phyloP scores from a whole-genome alignment of 2,797 vertebrate genomes.

The Mus caroli region DNA sequence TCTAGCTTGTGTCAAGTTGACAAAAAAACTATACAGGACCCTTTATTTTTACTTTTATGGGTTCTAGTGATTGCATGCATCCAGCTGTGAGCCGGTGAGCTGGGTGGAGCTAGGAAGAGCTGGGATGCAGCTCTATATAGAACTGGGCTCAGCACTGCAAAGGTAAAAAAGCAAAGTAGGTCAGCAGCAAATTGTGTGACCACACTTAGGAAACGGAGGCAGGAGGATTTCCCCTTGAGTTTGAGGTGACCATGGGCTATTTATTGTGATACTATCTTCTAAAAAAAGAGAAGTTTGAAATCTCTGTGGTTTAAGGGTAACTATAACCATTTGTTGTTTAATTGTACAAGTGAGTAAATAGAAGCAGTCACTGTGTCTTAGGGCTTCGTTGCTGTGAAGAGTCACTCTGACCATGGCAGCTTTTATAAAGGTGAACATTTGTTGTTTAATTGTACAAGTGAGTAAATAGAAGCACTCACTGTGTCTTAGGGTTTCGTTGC shows the following conservation, averaged over 20 bases:
- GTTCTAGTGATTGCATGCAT: not conserved
- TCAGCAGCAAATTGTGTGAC: constrained; percentile 29
- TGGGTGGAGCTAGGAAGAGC: not conserved
- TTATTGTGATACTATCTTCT: too few relatives aligned
- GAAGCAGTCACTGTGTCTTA: not conserved
- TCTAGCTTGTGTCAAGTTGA: not conserved
- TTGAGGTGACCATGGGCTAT: not conserved
- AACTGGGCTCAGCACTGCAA: not conserved
- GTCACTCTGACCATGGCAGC: too few relatives aligned
- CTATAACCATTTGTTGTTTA: not conserved
- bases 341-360: constrained; percentile 41
- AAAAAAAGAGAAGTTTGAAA: not conserved
- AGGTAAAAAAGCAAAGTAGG: not conserved
- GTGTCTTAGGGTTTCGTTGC: too few relatives aligned
- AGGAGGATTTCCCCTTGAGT: not conserved
- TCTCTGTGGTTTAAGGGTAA: not conserved
- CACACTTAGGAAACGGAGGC: not conserved
- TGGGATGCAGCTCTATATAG: not conserved
- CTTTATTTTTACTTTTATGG: not conserved
- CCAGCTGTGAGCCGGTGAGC: not conserved
- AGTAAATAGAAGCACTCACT: constrained; percentile 38
- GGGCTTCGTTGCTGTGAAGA: too few relatives aligned
- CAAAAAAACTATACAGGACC: not conserved
- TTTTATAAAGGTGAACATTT: not conserved
- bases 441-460: not conserved